Evolutionary conservation across 2,113 vertebrate species (phyloP).

Genomic region (Bubo bubo): DNA sequence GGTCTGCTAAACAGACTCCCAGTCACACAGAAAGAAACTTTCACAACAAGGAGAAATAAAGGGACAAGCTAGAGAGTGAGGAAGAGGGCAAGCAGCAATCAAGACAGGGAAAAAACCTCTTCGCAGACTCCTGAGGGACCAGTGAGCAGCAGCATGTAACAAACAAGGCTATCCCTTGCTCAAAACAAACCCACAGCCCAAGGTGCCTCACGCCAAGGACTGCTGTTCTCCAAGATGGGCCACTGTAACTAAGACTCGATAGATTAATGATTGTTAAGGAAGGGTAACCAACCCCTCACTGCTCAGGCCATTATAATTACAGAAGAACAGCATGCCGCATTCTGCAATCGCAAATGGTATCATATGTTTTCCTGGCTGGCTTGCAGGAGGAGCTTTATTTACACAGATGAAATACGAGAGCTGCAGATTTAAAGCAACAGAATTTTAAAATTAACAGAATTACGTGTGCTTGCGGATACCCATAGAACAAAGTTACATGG

Average conservation of each 20-base stretch:
- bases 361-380: conserved; percentile 92
- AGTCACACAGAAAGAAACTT: conserved; percentile 79
- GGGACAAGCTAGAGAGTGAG: conserved; percentile 64
- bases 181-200: conserved; percentile 35
- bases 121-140: conserved; percentile 47
- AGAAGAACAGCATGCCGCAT: conserved; percentile 90
- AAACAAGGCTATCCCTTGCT: conserved; percentile 53
- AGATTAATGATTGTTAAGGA: conserved; percentile 81
- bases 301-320: conserved; percentile 92
- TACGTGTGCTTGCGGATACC: fast-evolving
- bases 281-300: conserved; percentile 76
- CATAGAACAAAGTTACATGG: background rate
- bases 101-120: background rate
- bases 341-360: conserved; percentile 92
- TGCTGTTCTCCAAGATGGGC: conserved; percentile 77
- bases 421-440: background rate
- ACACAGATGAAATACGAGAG: conserved; percentile 5
- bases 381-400: conserved; percentile 57
- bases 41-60: conserved; percentile 71
- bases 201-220: conserved; percentile 72
- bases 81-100: conserved; percentile 58
- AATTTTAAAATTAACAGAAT: background rate
- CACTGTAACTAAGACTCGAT: conserved; percentile 55
- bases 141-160: conserved; percentile 35
- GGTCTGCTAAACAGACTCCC: conserved; percentile 82